Evolutionary conservation across 2,888 invertebrate species (phyloP), one percentile per base, ranked within the genome.

Genomic region (Opisthograptis luteolata): DNA sequence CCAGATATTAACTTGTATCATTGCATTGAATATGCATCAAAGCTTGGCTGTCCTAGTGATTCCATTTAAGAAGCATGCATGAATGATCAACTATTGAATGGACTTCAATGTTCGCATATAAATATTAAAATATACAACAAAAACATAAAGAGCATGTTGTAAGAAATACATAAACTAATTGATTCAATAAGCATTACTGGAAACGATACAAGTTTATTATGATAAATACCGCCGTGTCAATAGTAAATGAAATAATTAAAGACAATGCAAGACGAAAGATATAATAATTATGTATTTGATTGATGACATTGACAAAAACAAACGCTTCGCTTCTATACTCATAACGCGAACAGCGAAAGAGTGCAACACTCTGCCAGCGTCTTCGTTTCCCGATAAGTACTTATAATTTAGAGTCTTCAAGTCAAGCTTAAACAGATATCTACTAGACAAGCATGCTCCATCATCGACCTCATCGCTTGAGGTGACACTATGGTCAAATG

Each of bases 111-210:
- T 48, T 49, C 48, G 46, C 48, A 57, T 54, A 45, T 55, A 51
- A 40, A 58, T 55, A 57, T 57, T 55, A 53, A 60, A 50, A 36
- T 32, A 48, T 32, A 44, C 55, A 53, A 43, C 45, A 58, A 54
- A 58, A 55, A 55, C 55, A 49, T 47, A 53, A 47, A 49, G 50
- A 43, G 17, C 43, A 30, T 22, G 28, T 42, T 43, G 48, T 55
- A 52, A 31, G 55, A 34, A 53, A 54, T 58, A 39, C 46, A 50
- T 52, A 54, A 51, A 45, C 46, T 51, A 60, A 60, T 54, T 55
- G 40, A 60, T 55, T 55, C 46, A 44, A 41, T 55, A 50, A 45
- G 30, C 30, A 51, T 40, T 37, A 25, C 40, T 46, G 17, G 45
- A 49, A 49, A 41, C 30, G 37, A 31, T 47, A 39, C 34, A 15